These are phyloP conservation scores for Lepetodrilus schrolli DNA, from an alignment of 2,888 invertebrate species.

Conservation along the genomic window DNA sequence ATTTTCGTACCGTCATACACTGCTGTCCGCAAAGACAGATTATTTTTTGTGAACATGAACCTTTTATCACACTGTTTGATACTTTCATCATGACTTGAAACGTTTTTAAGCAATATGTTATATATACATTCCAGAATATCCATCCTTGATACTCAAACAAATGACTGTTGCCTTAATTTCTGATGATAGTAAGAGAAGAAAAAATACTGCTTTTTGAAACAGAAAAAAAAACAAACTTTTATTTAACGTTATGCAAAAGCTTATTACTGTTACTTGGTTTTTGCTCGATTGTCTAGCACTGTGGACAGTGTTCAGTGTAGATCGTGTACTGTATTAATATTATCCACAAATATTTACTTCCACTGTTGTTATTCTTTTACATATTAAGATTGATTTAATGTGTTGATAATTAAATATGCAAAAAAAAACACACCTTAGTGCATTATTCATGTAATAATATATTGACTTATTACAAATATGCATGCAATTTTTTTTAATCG, in stretches of 20 bases:
- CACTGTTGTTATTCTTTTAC: slow-evolving; percentile 23
- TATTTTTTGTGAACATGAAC: slow-evolving; percentile 26
- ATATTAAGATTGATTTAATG: slow-evolving; percentile 10
- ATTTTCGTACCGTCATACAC: slow-evolving; percentile 22
- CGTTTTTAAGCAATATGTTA: slow-evolving; percentile 23
- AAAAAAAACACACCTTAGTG: background rate
- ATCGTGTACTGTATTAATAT: slow-evolving; percentile 8
- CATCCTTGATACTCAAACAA: background rate
- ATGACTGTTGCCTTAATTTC: background rate
- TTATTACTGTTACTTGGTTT: slow-evolving; percentile 23
- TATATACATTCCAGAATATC: slow-evolving; percentile 16
- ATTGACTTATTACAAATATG: slow-evolving; percentile 22
- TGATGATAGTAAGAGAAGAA: background rate
- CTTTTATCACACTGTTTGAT: slow-evolving; percentile 23
- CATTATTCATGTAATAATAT: background rate
- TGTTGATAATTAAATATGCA: slow-evolving; percentile 20
- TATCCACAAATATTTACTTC: slow-evolving; percentile 18
- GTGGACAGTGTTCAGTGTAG: slow-evolving; percentile 1
- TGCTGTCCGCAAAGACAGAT: background rate
- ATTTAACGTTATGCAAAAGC: slow-evolving; percentile 16
- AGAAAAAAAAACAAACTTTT: background rate
- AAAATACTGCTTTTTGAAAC: background rate
- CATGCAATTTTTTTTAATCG: slow-evolving; percentile 1
- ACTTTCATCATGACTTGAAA: slow-evolving; percentile 26
- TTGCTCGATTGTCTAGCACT: background rate